Conservation (phyloP, 2,888 invertebrate genomes). For the Lasius fuliginosus region DNA sequence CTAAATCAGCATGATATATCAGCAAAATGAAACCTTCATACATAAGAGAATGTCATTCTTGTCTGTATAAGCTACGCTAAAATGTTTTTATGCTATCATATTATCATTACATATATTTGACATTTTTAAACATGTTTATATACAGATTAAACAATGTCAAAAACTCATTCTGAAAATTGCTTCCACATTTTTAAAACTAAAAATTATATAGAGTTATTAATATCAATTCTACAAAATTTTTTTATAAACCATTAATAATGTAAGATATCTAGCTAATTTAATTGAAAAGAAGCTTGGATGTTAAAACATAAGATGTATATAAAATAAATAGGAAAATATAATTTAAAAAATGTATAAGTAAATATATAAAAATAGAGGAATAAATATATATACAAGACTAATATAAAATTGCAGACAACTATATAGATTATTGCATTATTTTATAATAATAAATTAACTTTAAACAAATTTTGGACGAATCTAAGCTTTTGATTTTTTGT, state of each 20-base stretch:
- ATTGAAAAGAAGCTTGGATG: neutral
- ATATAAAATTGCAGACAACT: neutral
- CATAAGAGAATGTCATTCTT: neutral
- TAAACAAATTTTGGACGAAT: neutral
- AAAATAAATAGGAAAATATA: neutral
- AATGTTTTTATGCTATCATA: neutral
- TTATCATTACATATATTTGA: neutral
- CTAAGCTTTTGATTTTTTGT: neutral
- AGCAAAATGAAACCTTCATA: slow-evolving; percentile 16
- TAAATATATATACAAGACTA: neutral
- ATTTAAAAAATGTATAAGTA: neutral
- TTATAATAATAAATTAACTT: slow-evolving; percentile 4
- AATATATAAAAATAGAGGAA: neutral
- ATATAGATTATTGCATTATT: neutral
- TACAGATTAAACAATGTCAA: neutral
- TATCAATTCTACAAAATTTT: neutral
- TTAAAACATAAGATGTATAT: neutral
- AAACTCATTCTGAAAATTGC: neutral
- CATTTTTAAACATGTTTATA: neutral
- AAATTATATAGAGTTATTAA: neutral
- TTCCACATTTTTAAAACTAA: neutral
- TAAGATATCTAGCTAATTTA: neutral
- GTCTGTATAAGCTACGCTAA: neutral
- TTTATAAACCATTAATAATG: neutral
- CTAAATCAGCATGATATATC: slow-evolving; percentile 24